These are phyloP conservation scores for Coccyzus lansbergi DNA, from an alignment of 2,797 vertebrate genomes.

Conservation along the genomic window DNA sequence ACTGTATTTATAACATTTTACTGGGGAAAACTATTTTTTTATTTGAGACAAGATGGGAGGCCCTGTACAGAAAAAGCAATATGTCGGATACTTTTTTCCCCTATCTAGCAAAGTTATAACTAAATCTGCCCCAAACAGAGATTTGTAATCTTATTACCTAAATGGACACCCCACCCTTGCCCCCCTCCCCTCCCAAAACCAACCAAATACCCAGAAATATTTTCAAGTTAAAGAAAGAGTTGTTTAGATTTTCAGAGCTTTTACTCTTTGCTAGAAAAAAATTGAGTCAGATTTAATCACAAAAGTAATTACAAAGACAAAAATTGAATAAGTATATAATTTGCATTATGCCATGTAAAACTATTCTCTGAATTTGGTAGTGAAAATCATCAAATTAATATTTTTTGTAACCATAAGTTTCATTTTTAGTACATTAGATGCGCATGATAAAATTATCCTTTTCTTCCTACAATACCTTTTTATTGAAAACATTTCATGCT, in stretches of 20 bases:
- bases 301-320: too few species aligned
- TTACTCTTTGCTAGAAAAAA: too few species aligned
- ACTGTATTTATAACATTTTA: not conserved
- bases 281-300: too few species aligned
- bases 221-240: too few species aligned
- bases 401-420: not conserved
- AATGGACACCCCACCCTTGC: too few species aligned
- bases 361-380: not conserved
- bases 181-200: too few species aligned
- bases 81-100: rapidly evolving
- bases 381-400: not conserved
- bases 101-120: not conserved
- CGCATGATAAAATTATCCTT: not conserved
- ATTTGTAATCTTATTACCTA: not conserved
- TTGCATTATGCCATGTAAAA: too few species aligned
- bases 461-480: not conserved
- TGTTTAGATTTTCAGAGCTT: too few species aligned
- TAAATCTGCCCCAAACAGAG: not conserved
- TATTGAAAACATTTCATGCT: not conserved
- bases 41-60: rapidly evolving
- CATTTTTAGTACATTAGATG: not conserved
- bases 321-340: too few species aligned
- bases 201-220: too few species aligned
- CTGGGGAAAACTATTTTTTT: not conserved
- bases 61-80: not conserved